Base-by-base conservation (phyloP, 2,113 vertebrate genomes). In the Benitochromis conjunctus region DNA sequence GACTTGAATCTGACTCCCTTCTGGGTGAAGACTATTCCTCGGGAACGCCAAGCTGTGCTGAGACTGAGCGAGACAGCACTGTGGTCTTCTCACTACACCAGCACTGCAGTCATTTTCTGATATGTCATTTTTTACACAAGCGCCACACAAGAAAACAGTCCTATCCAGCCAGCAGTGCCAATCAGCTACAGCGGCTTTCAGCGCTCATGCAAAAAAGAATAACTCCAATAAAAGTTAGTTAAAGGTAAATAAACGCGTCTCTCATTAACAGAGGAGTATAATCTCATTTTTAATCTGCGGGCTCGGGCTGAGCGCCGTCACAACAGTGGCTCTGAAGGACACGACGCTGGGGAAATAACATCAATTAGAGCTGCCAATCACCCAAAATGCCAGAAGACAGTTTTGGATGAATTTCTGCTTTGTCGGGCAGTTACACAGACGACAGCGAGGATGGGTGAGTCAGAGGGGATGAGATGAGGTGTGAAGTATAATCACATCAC, bases 281-380 rank as follows among this genome's bases (percentile, higher is more conserved):
- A 91, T 88, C 38, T 48, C 5, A 71, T 89, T 89, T 89, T 41
- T 79, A 82, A 89, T 88, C 86, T 86, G 77, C 43, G 9, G 51
- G 46, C 77, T 36, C 9, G 7, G 64, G 82, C 82, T 88, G 60
- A 85, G 76, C 43, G 11, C 19, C 46, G 5, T 43, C 38, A 5
- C 56, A 81, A 26, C 82, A 48, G 71, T 77, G 71, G 76, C 89
- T 85, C 82, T 78, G 79, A 88, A 88, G 91, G 89, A 90, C 89
- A 91, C 76, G 53, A 81, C 76, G 13, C 86, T 7, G 9, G 82
- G 89, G 85, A 90, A 92, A 92, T 85, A 88, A 89, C 88, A 89
- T 89, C 90, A 94, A 95, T 94, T 94, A 93, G 82, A 94, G 88
- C 89, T 91, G 94, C 88, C 95, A 92, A 78, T 96, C 93, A 94